These are phyloP conservation scores for Picus viridis DNA, from an alignment of 2,797 vertebrate species.

Conservation along the genomic window DNA sequence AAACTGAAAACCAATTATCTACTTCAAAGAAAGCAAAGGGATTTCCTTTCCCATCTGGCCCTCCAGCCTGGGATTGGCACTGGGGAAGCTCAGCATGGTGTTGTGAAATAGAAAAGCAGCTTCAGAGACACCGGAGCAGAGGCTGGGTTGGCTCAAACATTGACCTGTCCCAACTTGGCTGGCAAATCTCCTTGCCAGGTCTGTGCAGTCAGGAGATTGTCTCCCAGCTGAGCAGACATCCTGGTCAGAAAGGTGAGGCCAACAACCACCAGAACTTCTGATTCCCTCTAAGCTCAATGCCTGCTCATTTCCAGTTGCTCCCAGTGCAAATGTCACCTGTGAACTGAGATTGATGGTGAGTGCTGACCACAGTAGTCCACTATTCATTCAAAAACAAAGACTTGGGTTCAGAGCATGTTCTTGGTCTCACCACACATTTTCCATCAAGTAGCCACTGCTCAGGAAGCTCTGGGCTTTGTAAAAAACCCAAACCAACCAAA, in stretches of 20 bases:
- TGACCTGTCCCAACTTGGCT: not conserved
- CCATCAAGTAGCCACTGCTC: not conserved
- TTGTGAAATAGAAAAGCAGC: conserved; percentile 28
- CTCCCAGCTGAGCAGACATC: not conserved
- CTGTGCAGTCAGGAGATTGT: not conserved
- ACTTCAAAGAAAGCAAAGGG: not conserved
- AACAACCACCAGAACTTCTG: not conserved
- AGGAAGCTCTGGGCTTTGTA: not conserved
- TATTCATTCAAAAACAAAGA: not conserved
- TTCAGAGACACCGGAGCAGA: not conserved
- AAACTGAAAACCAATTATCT: not conserved
- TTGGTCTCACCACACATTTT: not conserved
- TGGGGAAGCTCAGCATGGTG: not conserved
- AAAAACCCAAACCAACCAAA: too few relatives aligned
- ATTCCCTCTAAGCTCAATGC: not conserved
- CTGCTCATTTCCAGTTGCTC: not conserved
- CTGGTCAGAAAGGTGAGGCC: not conserved
- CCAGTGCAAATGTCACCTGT: not conserved
- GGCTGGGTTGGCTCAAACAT: not conserved
- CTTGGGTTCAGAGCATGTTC: not conserved
- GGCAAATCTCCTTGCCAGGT: not conserved
- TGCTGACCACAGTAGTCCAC: not conserved
- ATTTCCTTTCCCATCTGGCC: not conserved
- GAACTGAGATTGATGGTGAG: not conserved
- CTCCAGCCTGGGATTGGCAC: not conserved